Percentiles rank a stretch among this genome's conserved stretches.
Conservation (phyloP, 1,140 invertebrate genomes). For the Drosophila paulistorum region DNA sequence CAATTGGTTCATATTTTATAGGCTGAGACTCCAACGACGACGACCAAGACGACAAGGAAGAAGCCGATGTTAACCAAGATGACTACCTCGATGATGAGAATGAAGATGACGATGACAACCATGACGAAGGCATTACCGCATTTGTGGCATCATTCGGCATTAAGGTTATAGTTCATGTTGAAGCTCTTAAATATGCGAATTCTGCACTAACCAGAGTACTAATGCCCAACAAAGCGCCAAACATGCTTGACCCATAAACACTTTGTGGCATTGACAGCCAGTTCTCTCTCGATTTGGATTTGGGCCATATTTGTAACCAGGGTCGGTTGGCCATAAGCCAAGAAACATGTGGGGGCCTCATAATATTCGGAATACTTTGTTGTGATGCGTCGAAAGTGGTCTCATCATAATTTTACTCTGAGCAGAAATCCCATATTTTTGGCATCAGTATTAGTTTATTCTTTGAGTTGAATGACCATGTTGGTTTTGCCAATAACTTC, state of each 20-base stretch:
- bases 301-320: not conserved
- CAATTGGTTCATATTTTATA: slow-evolving; percentile 80
- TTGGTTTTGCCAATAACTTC: too few species aligned
- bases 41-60: slow-evolving; percentile 49
- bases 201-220: slow-evolving; percentile 16
- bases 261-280: slow-evolving; percentile 56
- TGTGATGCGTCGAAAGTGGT: too few species aligned
- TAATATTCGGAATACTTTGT: too few species aligned
- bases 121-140: slow-evolving; percentile 27
- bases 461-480: too few species aligned
- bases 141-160: slow-evolving; percentile 23
- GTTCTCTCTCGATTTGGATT: slow-evolving; percentile 19
- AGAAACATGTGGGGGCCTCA: not conserved
- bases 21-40: slow-evolving; percentile 44
- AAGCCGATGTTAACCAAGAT: slow-evolving; percentile 3
- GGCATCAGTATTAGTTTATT: too few species aligned
- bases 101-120: slow-evolving; percentile 22
- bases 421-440: too few species aligned
- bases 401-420: too few species aligned
- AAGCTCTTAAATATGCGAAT: slow-evolving; percentile 28
- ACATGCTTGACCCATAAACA: slow-evolving; percentile 64
- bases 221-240: slow-evolving; percentile 38
- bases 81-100: slow-evolving; percentile 35
- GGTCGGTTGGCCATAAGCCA: not conserved
- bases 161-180: slow-evolving; percentile 64